phyloP scores from a whole-genome alignment of 2,888 invertebrate species.

The Agrilus biguttatus region DNA sequence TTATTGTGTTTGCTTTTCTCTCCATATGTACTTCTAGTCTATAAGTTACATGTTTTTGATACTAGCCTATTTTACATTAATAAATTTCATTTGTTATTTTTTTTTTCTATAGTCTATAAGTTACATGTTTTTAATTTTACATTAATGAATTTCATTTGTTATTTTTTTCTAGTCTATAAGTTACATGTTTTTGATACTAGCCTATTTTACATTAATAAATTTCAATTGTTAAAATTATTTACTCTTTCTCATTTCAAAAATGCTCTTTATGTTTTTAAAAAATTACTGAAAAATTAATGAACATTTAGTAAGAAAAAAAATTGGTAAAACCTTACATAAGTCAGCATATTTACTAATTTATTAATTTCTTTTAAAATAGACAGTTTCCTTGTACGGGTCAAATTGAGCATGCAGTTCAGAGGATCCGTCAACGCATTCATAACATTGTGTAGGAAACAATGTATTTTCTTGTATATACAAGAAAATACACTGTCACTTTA shows the following conservation, averaged over 20 bases:
- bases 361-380: constrained; percentile 16
- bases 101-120: too few species aligned
- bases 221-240: not conserved
- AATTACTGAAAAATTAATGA: not conserved
- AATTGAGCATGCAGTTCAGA: constrained; percentile 50
- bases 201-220: not conserved
- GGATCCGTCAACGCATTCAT: constrained; percentile 32
- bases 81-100: too few species aligned
- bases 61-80: too few species aligned
- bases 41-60: not conserved
- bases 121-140: too few species aligned
- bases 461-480: too few species aligned
- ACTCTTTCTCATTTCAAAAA: not conserved
- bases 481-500: too few species aligned
- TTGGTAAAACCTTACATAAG: constrained; percentile 1
- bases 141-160: too few species aligned
- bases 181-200: not conserved
- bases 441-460: constrained; percentile 3
- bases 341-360: not conserved
- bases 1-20: constrained; percentile 1
- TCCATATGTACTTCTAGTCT: not conserved
- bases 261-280: constrained; percentile 1
- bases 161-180: too few species aligned
- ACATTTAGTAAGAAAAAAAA: not conserved
- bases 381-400: constrained; percentile 49